Evolutionary conservation across 2,797 vertebrate species (phyloP).

Genomic region (Gymnopithys bicolor): DNA sequence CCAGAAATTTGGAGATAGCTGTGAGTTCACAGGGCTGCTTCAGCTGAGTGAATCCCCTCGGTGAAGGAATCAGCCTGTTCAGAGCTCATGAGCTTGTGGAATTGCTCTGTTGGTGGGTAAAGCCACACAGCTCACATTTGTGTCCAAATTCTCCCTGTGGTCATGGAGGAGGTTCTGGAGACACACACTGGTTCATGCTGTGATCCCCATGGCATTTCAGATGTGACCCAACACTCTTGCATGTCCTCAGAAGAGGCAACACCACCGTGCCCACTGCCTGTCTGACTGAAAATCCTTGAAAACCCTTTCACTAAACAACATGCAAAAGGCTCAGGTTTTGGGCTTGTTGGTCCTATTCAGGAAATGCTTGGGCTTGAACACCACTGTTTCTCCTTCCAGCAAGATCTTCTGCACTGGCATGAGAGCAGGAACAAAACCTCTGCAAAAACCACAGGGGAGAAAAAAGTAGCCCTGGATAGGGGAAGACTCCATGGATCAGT

Average conservation of each 20-base stretch:
- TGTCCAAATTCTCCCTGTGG: neutral
- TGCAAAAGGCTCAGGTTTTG: neutral
- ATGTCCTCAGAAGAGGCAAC: accelerated
- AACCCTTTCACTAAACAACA: neutral
- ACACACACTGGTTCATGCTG: accelerated
- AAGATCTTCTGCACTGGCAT: neutral
- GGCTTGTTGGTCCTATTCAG: neutral
- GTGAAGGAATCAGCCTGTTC: neutral
- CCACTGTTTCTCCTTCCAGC: neutral
- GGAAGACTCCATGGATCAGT: accelerated
- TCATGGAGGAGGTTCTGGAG: neutral
- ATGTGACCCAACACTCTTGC: neutral
- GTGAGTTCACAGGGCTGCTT: neutral
- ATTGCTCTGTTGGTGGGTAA: neutral
- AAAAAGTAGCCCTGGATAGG: neutral
- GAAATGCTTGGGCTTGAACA: neutral
- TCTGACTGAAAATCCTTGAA: neutral
- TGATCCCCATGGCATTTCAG: neutral
- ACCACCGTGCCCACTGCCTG: accelerated
- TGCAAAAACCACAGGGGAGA: neutral
- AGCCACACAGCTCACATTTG: neutral
- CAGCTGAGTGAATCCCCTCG: accelerated
- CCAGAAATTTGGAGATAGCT: neutral
- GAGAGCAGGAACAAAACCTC: neutral
- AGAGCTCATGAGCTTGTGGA: neutral